Percentiles rank a stretch among this genome's conserved stretches.
Evolutionary conservation across 2,113 vertebrate genomes (phyloP).

Genomic region (Siphamia tubifer): DNA sequence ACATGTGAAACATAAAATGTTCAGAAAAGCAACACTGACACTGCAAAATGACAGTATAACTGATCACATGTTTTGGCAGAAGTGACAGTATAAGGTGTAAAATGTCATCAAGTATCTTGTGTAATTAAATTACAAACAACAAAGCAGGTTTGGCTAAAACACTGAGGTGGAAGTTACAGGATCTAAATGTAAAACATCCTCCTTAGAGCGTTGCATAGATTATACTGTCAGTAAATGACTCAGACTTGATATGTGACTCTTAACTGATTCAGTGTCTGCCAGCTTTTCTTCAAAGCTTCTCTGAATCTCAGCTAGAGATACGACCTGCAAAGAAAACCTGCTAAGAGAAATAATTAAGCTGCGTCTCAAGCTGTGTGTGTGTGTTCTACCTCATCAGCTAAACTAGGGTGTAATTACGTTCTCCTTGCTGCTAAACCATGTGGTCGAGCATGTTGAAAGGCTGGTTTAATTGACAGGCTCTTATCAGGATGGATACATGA

Average conservation of each 20-base stretch:
- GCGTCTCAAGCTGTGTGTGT: neutral
- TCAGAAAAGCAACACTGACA: too few species aligned
- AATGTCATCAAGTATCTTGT: too few species aligned
- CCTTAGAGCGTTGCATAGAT: neutral
- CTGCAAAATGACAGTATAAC: too few species aligned
- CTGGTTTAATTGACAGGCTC: constrained; percentile 19
- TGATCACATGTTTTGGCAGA: too few species aligned
- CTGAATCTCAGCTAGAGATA: constrained; percentile 15
- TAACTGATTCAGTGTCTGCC: neutral
- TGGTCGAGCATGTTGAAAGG: constrained; percentile 12
- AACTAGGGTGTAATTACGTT: constrained; percentile 18
- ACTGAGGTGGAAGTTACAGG: too few species aligned
- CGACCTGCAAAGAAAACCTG: neutral
- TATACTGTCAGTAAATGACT: neutral
- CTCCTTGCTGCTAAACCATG: neutral
- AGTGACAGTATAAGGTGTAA: too few species aligned
- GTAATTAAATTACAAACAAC: too few species aligned
- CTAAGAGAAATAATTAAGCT: constrained; percentile 18
- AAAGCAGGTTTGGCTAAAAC: too few species aligned
- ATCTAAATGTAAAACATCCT: too few species aligned
- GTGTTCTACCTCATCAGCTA: constrained; percentile 14
- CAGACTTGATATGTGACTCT: neutral
- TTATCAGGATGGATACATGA: constrained; percentile 28
- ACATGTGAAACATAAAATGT: too few species aligned
- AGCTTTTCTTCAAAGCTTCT: constrained; percentile 24